Base-by-base conservation (phyloP, 2,113 vertebrate species). In the Gavialis gangeticus region DNA sequence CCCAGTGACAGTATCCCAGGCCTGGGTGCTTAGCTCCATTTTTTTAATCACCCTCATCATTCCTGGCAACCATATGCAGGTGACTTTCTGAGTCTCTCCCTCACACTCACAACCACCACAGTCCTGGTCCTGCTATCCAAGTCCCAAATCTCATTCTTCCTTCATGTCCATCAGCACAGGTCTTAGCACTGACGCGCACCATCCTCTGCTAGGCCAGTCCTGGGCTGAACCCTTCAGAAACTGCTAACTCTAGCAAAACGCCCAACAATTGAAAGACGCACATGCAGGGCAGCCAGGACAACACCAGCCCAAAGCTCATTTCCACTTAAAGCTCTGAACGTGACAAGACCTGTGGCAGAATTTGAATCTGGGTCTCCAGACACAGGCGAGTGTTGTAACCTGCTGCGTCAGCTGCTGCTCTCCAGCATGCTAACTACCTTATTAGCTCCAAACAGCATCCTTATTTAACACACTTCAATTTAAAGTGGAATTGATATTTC, bases 401-500 rank as follows among this genome's bases (percentile, higher is more conserved):
- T 73, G 15, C 58, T 46, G 15, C 60, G 12, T 94, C 91, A 94
- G 94, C 96, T 94, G 93, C 25, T 88, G 95, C 96, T 95, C 94
- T 97, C 92, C 90, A 94, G 79, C 88, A 89, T 22, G 0, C 92
- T 96, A 94, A 89, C 88, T 97, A 92, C 88, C 89, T 95, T 94
- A 97, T 97, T 97, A 96, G 94, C 10, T 37, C 94, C 94, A 85
- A 96, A 86, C 93, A 97, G 93, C 94, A 93, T 92, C 97, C 93
- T 96, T 94, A 97, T 96, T 96, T 97, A 97, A 93, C 96, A 88
- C 93, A 90, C 94, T 96, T 97, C 94, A 96, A 83, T 93, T 97
- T 96, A 94, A 95, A 96, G 91, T 96, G 93, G 95, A 97, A 96
- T 95, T 93, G 94, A 91, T 97, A 97, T 97, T 97, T 97, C 94